Base-by-base conservation (phyloP, 2,888 invertebrate species). In the Cylloceria caligata region DNA sequence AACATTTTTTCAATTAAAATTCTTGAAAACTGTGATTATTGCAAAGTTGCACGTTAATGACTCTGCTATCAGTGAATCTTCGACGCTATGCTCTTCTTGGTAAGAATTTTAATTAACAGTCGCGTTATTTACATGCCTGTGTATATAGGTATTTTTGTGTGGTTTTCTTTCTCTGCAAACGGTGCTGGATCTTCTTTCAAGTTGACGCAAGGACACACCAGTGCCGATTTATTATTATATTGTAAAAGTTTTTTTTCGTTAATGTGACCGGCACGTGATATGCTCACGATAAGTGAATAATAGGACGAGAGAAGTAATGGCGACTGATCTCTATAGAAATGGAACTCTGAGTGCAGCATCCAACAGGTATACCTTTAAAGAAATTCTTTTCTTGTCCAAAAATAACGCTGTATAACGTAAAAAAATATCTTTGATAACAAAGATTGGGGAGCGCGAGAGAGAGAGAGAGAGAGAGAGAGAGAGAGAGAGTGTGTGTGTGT, bases 271-370 rank as follows among this genome's bases (percentile, higher is more conserved):
- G 9, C 34, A 55, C 34, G 47, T 34, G 62, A 80, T 73, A 80
- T 80, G 55, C 30, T 55, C 36, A 30, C 45, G 49, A 73, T 24
- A 45, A 80, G 86, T 89, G 62, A 75, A 75, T 77, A 74, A 67
- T n/a, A n/a, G 52, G 6, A 49, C 24, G 30, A 13, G 55, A 30
- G 7, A 74, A 52, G 84, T 88, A 75, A 91, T 92, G 92, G 90
- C 92, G 80, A 88, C 92, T 55, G 92, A 92, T 86, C 85, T 92
- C n/a, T 91, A 87, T 78, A 88, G 89, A 65, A 91, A 90, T 85
- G 90, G 90, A 80, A 87, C 90, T 80, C 62, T 90, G 57, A 91
- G 89, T 85, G 87, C 88, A 84, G 85, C 90, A 72, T 83, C 90
- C 67, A 87, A 85, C 85, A 91, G 91, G 92, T 92, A 85, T 72